These are phyloP conservation scores for sheep (Ovis aries) DNA, from an alignment of 2,113 vertebrate genomes.

Conservation along the genomic window ARS-UI_Ramb_v3.0 NC_056056.1:55017501-55018000, in stretches of 20 bases:
- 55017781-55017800: not conserved
- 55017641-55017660: not conserved
- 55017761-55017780: not conserved
- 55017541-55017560: not conserved
- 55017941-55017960: not conserved
- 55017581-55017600: not conserved
- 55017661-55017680: not conserved
- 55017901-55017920: not conserved
- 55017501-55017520: not conserved
- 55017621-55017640: not conserved
- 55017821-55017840: not conserved
- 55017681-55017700: not conserved
- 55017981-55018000: not conserved
- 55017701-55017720: not conserved
- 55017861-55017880: not conserved
- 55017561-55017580: not conserved
- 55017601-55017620: not conserved
- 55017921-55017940: not conserved
- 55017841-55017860: not conserved
- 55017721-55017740: not conserved
- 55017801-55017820: not conserved
- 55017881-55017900: not conserved
- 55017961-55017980: fast-evolving
- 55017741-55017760: not conserved
- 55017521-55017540: not conserved